These are phyloP conservation scores for Calyptomena viridis DNA, from an alignment of 2,113 vertebrate genomes.

Conservation along the genomic window DNA sequence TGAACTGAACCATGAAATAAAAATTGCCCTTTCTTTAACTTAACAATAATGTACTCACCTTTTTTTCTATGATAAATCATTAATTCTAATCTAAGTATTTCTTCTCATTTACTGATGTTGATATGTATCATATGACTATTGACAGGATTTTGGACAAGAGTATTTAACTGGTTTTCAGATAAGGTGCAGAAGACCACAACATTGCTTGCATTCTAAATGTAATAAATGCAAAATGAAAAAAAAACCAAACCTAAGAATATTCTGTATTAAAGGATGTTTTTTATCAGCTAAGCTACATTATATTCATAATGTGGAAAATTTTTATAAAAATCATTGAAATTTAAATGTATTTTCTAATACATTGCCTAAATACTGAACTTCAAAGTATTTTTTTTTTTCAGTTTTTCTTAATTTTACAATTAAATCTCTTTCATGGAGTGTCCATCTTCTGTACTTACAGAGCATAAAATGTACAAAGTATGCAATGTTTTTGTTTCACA, in stretches of 20 bases:
- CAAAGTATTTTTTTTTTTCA: background rate
- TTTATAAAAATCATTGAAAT: background rate
- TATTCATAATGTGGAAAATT: background rate
- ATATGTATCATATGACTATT: background rate
- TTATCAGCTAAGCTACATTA: background rate
- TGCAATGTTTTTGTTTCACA: background rate
- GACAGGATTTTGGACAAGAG: background rate
- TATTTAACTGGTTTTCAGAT: background rate
- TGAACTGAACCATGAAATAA: background rate
- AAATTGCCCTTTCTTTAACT: background rate
- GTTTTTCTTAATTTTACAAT: background rate
- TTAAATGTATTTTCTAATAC: background rate
- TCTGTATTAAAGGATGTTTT: background rate
- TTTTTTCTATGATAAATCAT: background rate
- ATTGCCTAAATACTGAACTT: background rate
- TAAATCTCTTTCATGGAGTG: background rate
- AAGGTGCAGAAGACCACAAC: background rate
- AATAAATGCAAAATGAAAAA: background rate
- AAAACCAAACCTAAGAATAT: background rate
- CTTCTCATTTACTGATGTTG: background rate
- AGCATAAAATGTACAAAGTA: background rate
- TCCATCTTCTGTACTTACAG: background rate
- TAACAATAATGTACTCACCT: background rate
- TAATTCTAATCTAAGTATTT: background rate
- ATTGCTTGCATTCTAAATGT: background rate